Conservation (phyloP, 2,113 vertebrate genomes). For the Anas platyrhynchos region DNA sequence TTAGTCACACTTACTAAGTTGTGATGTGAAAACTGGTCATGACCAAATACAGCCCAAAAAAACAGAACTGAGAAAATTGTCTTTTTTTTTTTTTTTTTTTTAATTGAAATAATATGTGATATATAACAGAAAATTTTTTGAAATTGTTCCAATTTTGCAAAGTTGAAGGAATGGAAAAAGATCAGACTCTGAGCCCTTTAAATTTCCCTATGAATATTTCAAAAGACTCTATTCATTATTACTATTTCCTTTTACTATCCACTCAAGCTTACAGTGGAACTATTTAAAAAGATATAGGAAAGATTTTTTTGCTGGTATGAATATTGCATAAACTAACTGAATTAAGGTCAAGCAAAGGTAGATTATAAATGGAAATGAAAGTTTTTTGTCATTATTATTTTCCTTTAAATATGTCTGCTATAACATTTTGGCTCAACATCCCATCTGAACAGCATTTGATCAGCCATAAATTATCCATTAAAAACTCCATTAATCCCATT, state of each 20-base stretch:
- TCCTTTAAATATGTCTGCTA: constrained; percentile 14
- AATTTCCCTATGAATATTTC: constrained; percentile 51
- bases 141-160: constrained; percentile 18
- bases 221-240: constrained; percentile 19
- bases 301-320: constrained; percentile 44
- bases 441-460: not conserved
- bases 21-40: not conserved
- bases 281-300: constrained; percentile 22
- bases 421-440: constrained; percentile 1
- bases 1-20: not conserved
- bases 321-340: constrained; percentile 51
- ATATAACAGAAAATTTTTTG: not conserved
- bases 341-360: constrained; percentile 60
- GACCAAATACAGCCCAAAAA: not conserved
- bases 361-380: constrained; percentile 60
- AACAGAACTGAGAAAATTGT: not conserved
- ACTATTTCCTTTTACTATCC: not conserved
- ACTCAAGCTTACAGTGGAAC: not conserved
- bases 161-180: not conserved
- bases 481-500: constrained; percentile 33
- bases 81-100: not conserved
- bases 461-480: constrained; percentile 20
- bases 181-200: constrained; percentile 12
- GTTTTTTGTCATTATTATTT: constrained; percentile 54
- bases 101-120: not conserved